Evolutionary conservation across 2,797 vertebrate species (phyloP).

Genomic region (Spondyliosoma cantharus): DNA sequence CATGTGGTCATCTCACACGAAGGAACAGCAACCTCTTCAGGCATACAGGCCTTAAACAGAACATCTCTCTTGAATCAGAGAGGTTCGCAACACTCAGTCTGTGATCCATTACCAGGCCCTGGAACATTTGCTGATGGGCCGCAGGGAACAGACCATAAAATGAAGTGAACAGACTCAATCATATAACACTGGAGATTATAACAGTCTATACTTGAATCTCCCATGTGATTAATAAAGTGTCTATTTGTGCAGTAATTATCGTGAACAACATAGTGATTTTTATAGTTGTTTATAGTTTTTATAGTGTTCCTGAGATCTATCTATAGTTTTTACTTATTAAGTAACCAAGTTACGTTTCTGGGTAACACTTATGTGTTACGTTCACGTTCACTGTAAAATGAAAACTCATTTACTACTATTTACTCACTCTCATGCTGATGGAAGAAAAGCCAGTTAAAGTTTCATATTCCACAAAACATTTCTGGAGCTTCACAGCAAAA

Average conservation of each 20-base stretch:
- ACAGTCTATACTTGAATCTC: background rate
- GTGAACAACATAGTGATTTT: background rate
- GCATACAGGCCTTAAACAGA: background rate
- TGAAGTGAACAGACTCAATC: background rate
- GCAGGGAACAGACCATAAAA: background rate
- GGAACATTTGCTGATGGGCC: background rate
- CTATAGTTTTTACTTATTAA: background rate
- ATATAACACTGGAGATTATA: background rate
- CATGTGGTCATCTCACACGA: background rate
- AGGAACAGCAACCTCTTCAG: constrained; percentile 54
- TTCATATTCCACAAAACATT: no score
- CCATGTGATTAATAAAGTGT: background rate
- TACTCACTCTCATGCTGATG: no score
- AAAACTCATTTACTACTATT: no score
- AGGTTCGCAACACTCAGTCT: background rate
- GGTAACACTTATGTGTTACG: background rate
- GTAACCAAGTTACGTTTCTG: background rate
- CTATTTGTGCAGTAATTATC: background rate
- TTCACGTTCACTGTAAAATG: no score
- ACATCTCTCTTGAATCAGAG: background rate
- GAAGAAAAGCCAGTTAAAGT: no score
- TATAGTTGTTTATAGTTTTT: no score
- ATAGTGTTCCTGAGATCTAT: background rate
- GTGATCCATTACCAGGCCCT: background rate
- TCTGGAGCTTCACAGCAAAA: no score